Conservation (phyloP, 2,797 vertebrate species). For the Taeniopygia guttata region DNA sequence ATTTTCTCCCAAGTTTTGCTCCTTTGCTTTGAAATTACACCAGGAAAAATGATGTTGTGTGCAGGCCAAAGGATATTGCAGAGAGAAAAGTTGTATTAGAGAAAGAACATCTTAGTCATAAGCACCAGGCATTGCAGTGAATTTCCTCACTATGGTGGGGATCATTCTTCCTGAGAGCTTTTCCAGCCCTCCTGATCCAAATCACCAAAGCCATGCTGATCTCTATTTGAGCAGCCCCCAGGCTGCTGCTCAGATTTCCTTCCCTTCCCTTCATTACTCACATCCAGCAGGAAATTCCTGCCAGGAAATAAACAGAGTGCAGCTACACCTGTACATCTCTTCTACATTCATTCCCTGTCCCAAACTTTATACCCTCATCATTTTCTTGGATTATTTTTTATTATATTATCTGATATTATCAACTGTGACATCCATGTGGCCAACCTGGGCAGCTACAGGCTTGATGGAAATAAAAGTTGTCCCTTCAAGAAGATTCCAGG, state of each 20-base stretch:
- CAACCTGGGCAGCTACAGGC: background rate
- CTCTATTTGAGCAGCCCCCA: background rate
- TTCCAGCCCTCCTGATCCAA: background rate
- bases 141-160: background rate
- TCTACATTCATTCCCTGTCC: background rate
- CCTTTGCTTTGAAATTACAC: background rate
- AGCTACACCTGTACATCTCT: background rate
- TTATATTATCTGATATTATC: background rate
- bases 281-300: background rate
- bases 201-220: background rate
- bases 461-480: background rate
- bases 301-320: background rate
- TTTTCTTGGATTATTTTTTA: background rate
- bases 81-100: background rate
- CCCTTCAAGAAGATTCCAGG: slow-evolving; percentile 2
- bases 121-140: background rate
- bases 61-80: background rate
- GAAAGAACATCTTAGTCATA: background rate
- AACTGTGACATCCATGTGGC: background rate
- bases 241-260: background rate
- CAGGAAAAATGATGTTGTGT: background rate
- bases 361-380: background rate
- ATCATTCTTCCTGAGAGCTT: background rate
- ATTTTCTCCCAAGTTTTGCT: background rate
- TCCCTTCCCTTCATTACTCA: background rate